Conservation (phyloP, 2,888 invertebrate species). For the Kryphioiulus occultus region DNA sequence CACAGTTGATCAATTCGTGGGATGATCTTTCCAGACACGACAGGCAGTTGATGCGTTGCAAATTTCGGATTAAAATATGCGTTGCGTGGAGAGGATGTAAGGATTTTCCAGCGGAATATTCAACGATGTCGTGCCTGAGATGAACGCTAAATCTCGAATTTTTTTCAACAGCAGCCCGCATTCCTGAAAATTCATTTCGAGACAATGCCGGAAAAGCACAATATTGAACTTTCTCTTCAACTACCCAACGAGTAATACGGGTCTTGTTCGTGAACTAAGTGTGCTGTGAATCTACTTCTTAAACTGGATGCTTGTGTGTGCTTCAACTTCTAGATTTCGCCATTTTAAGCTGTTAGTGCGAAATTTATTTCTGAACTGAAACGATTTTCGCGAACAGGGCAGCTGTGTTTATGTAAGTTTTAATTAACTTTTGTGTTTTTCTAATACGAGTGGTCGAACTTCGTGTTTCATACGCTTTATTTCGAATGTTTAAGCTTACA, state of each 20-base stretch:
- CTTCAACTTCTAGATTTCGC: too few species aligned
- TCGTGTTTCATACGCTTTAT: too few species aligned
- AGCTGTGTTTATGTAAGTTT: not conserved
- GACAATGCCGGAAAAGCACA: not conserved
- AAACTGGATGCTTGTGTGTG: too few species aligned
- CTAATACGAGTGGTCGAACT: too few species aligned
- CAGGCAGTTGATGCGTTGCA: not conserved
- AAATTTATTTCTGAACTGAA: not conserved
- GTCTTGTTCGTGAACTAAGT: too few species aligned
- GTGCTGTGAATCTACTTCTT: too few species aligned
- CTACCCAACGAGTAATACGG: too few species aligned
- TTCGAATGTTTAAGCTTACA: too few species aligned
- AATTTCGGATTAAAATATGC: not conserved
- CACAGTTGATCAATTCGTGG: not conserved
- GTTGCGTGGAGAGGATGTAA: not conserved
- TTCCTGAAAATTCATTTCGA: not conserved
- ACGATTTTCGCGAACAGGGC: not conserved
- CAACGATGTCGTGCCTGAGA: not conserved
- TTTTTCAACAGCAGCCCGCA: not conserved
- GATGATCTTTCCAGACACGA: not conserved
- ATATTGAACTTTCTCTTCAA: not conserved
- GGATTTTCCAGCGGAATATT: not conserved
- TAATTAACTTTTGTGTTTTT: not conserved
- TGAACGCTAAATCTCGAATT: not conserved
- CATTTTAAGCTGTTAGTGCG: not conserved